Evolutionary conservation across 2,888 invertebrate genomes (phyloP).

Genomic region (Andrena chrysosceles): DNA sequence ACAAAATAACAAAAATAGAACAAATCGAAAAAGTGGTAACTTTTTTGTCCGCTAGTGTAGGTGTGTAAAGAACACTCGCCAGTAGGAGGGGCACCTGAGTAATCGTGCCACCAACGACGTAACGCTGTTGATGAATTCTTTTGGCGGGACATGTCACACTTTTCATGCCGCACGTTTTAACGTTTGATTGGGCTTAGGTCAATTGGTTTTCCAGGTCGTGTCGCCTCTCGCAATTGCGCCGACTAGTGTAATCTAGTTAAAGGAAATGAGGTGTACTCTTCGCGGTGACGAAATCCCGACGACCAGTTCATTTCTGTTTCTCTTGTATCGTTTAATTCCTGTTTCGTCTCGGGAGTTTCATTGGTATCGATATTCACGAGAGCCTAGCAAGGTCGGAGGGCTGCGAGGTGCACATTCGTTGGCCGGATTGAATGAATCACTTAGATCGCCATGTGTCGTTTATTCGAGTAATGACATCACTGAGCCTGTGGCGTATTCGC

Average conservation of each 20-base stretch:
- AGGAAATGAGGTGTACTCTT: slow-evolving; percentile 38
- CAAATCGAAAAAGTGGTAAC: too few relatives aligned
- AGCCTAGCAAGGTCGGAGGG: background rate
- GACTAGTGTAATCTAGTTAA: slow-evolving; percentile 46
- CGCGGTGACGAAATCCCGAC: slow-evolving; percentile 44
- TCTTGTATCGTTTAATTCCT: slow-evolving; percentile 3
- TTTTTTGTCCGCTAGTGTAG: too few relatives aligned
- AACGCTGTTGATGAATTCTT: slow-evolving; percentile 34
- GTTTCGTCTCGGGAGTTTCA: background rate
- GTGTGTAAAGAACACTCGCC: background rate
- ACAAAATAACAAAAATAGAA: too few relatives aligned
- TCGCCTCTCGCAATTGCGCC: slow-evolving; percentile 40
- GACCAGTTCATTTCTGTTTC: slow-evolving; percentile 4
- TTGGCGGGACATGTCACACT: slow-evolving; percentile 40
- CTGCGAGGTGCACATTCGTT: background rate
- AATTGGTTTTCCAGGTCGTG: slow-evolving; percentile 70
- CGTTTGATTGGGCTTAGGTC: slow-evolving; percentile 64
- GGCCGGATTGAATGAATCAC: slow-evolving; percentile 5
- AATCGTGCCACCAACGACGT: slow-evolving; percentile 14
- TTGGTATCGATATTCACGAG: background rate
- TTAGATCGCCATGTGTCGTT: slow-evolving; percentile 3
- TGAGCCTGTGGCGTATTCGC: slow-evolving; percentile 17
- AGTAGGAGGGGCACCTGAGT: background rate
- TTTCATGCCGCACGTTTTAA: slow-evolving; percentile 56
- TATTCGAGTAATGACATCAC: slow-evolving; percentile 39